Conservation (phyloP, 2,888 invertebrate genomes). For the Eupelmus urozonus region DNA sequence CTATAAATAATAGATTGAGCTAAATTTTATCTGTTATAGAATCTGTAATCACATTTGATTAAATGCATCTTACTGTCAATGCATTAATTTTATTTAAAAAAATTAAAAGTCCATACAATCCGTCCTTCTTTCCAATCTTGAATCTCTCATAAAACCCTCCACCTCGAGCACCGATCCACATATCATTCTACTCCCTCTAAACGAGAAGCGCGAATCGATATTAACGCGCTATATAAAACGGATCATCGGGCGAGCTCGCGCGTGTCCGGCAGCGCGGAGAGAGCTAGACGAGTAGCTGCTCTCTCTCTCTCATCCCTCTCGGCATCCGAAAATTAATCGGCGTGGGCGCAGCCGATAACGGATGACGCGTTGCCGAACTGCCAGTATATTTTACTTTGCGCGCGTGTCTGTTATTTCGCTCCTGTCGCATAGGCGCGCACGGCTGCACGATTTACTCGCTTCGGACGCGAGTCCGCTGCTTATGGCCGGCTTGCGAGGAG, state of each 20-base stretch:
- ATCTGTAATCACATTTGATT: no score
- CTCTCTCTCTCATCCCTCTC: neutral
- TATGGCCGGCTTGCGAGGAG: neutral
- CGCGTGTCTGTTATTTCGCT: slow-evolving; percentile 69
- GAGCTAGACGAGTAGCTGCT: neutral
- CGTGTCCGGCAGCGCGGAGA: neutral
- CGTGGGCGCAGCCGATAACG: slow-evolving; percentile 72
- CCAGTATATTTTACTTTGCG: slow-evolving; percentile 72
- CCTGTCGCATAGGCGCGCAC: slow-evolving; percentile 58
- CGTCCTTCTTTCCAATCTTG: no score
- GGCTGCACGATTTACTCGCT: slow-evolving; percentile 44
- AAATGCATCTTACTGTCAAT: no score
- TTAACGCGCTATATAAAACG: slow-evolving; percentile 62
- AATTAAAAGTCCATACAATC: no score
- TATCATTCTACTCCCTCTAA: no score
- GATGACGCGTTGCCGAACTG: slow-evolving; percentile 69
- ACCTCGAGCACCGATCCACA: no score
- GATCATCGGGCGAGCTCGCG: slow-evolving; percentile 60
- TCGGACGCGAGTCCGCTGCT: slow-evolving; percentile 7
- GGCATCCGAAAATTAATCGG: slow-evolving; percentile 72
- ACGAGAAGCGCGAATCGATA: slow-evolving; percentile 34
- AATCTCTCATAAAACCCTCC: no score
- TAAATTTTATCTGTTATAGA: no score
- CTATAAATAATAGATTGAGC: no score
- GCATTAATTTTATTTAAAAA: no score